These are phyloP conservation scores for Vollenhovia emeryi DNA, from an alignment of 1,140 invertebrate species.

Conservation along the genomic window DNA sequence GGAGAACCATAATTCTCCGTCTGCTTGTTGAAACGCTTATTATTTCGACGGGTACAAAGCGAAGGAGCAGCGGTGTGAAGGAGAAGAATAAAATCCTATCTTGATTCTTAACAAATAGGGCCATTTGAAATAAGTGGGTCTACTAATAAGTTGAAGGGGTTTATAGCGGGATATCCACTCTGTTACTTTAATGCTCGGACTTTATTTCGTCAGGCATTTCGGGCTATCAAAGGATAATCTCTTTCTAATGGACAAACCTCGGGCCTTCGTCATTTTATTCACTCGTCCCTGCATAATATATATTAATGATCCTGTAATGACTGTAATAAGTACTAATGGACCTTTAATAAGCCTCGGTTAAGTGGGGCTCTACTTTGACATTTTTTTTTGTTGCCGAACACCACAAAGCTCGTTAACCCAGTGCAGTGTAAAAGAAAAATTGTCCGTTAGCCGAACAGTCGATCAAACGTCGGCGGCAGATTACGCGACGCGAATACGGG, in stretches of 20 bases:
- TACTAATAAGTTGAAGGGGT: constrained; percentile 14
- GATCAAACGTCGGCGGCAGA: constrained; percentile 47
- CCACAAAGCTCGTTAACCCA: not conserved
- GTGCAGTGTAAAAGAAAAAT: constrained; percentile 15
- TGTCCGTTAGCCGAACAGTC: constrained; percentile 18
- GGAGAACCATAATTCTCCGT: constrained; percentile 35
- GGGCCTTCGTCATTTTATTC: constrained; percentile 7
- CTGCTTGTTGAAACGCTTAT: constrained; percentile 46
- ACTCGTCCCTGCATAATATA: constrained; percentile 27
- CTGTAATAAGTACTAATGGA: constrained; percentile 28
- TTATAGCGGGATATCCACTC: not conserved
- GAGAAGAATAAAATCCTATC: constrained; percentile 33
- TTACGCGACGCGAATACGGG: constrained; percentile 16
- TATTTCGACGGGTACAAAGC: constrained; percentile 45
- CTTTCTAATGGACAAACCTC: constrained; percentile 1
- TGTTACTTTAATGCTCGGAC: constrained; percentile 18
- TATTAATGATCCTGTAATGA: constrained; percentile 34
- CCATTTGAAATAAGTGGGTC: constrained; percentile 23
- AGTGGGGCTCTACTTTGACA: not conserved
- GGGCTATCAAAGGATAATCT: constrained; percentile 6
- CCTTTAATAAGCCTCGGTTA: constrained; percentile 41
- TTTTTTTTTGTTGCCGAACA: not conserved
- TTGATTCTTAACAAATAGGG: constrained; percentile 40
- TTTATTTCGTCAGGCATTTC: constrained; percentile 13
- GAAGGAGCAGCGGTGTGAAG: not conserved